Percentiles rank a stretch among this genome's conserved stretches.
phyloP scores from a whole-genome alignment of 2,888 invertebrate genomes.

The Willowsia nigromaculata region DNA sequence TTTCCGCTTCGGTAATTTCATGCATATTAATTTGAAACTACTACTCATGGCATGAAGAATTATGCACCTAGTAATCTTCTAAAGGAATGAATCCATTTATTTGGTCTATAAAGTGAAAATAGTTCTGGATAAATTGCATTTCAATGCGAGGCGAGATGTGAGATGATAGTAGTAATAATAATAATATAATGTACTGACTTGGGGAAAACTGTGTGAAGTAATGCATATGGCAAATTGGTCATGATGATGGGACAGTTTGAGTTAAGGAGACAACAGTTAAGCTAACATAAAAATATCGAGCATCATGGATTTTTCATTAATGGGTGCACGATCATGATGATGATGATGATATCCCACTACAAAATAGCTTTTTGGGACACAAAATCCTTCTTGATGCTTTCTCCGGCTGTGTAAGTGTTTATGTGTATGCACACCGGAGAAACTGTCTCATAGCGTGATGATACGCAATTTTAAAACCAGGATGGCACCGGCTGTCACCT shows the following conservation, averaged over 20 bases:
- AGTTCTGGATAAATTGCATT: conserved; percentile 63
- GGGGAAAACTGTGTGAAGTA: conserved; percentile 64
- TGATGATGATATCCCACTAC: background rate
- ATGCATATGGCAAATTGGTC: conserved; percentile 69
- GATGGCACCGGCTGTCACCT: conserved; percentile 79
- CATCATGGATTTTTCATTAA: conserved; percentile 43
- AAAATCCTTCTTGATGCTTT: conserved; percentile 18
- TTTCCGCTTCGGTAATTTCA: conserved; percentile 44
- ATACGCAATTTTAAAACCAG: conserved; percentile 76
- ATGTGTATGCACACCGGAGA: background rate
- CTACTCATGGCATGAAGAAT: background rate
- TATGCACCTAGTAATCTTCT: conserved; percentile 32
- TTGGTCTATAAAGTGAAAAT: conserved; percentile 30
- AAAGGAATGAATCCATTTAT: conserved; percentile 43
- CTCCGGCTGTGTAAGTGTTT: background rate
- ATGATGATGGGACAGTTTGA: conserved; percentile 63
- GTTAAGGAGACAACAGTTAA: conserved; percentile 48
- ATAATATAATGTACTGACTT: conserved; percentile 40
- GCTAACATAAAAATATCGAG: conserved; percentile 34
- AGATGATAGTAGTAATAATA: too few species aligned
- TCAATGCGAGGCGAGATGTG: conserved; percentile 31
- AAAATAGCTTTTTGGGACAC: conserved; percentile 21
- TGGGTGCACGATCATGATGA: conserved; percentile 40
- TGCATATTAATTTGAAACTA: conserved; percentile 24
- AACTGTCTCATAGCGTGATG: conserved; percentile 74